A percentile compares a stretch with the other conserved stretches of the same genome.
Conservation (phyloP, 2,113 vertebrate genomes). For the Tenebrosternarchus preto region DNA sequence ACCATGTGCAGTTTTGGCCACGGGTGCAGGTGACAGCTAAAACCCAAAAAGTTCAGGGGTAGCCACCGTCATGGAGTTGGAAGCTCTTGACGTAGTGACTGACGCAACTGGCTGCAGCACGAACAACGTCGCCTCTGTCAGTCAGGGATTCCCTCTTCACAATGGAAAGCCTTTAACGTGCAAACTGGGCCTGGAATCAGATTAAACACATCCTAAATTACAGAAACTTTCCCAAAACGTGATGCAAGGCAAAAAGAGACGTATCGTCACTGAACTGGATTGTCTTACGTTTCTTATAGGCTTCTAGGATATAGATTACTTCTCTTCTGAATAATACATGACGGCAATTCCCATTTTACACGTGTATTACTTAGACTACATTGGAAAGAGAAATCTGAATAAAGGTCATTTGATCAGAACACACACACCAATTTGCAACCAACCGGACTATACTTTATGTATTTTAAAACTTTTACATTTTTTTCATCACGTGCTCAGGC, state of each 20-base stretch:
- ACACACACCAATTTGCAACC: not conserved
- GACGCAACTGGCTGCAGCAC: slow-evolving; percentile 68
- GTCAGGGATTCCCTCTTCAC: slow-evolving; percentile 54
- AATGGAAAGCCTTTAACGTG: slow-evolving; percentile 47
- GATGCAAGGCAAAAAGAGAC: slow-evolving; percentile 30
- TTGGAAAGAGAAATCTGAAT: slow-evolving; percentile 3
- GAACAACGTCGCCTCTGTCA: slow-evolving; percentile 57
- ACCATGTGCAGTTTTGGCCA: too few relatives aligned
- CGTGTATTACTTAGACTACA: not conserved
- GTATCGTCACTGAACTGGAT: slow-evolving; percentile 29
- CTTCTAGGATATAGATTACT: not conserved
- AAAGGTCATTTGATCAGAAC: not conserved
- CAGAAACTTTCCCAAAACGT: slow-evolving; percentile 45
- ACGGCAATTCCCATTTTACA: not conserved
- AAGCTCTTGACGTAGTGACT: slow-evolving; percentile 65
- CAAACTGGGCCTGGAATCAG: slow-evolving; percentile 30
- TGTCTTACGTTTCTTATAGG: not conserved
- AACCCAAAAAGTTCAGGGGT: slow-evolving; percentile 19
- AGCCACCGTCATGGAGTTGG: slow-evolving; percentile 70
- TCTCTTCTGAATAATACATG: slow-evolving; percentile 4
- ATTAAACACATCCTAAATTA: slow-evolving; percentile 43
- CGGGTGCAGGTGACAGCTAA: slow-evolving; percentile 9
- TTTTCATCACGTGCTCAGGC: not conserved
- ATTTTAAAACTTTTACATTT: slow-evolving; percentile 7
- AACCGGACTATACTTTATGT: not conserved